A percentile compares a stretch with the other conserved stretches of the same genome.
Evolutionary conservation across 2,888 invertebrate species (phyloP).

Genomic region (Himalopsyche kuldschensis): DNA sequence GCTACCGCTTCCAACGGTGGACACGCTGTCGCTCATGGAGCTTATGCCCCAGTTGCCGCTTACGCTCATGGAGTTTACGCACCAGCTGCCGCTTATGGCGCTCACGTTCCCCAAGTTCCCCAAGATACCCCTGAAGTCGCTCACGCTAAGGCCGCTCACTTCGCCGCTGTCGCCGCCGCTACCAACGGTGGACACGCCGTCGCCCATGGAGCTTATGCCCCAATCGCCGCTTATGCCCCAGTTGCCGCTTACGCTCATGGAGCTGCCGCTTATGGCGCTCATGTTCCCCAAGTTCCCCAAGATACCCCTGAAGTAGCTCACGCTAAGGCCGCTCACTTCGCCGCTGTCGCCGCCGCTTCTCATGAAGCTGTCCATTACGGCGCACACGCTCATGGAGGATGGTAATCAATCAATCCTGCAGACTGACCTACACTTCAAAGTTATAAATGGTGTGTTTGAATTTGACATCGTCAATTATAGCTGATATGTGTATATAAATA

Average conservation of each 20-base stretch:
- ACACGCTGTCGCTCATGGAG: conserved; percentile 46
- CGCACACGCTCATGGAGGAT: no score
- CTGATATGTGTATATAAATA: no score
- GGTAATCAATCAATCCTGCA: no score
- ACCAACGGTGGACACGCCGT: no score
- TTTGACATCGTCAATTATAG: no score
- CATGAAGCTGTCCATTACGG: not conserved
- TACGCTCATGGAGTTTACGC: conserved; percentile 46
- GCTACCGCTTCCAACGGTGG: conserved; percentile 46
- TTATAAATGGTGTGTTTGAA: not conserved
- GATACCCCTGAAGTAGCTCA: conserved; percentile 46
- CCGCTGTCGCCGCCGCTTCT: conserved; percentile 44
- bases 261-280: conserved; percentile 8
- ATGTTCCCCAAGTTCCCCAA: conserved; percentile 17
- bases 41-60: conserved; percentile 5
- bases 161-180: conserved; percentile 49
- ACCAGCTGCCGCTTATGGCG: conserved; percentile 4
- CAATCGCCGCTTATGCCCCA: conserved; percentile 2
- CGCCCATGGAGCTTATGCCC: conserved; percentile 48
- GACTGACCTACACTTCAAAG: no score
- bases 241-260: not conserved
- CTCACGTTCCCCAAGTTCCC: not conserved
- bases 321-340: conserved; percentile 42
- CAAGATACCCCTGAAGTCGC: conserved; percentile 65
- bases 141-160: conserved; percentile 62